Evolutionary conservation across 2,797 vertebrate genomes (phyloP).

Genomic region (Fratercula arctica): DNA sequence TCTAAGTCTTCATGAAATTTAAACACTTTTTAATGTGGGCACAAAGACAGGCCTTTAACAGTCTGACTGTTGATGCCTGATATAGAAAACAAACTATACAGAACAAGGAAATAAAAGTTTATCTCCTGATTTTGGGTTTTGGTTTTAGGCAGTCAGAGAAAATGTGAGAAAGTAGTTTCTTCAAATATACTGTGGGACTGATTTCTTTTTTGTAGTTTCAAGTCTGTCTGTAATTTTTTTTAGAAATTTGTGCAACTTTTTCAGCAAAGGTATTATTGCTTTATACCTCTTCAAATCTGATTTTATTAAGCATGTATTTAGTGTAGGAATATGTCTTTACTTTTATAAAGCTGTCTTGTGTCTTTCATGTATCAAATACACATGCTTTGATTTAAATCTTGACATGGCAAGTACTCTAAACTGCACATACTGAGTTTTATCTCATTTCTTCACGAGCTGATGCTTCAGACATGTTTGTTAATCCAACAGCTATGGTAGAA

Average conservation of each 20-base stretch:
- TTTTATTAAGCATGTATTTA: not conserved
- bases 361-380: not conserved
- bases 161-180: not conserved
- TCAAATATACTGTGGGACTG: not conserved
- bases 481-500: not conserved
- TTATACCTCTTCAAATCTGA: not conserved
- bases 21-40: not conserved
- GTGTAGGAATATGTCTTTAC: not conserved
- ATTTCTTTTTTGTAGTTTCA: not conserved
- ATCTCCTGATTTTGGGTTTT: not conserved
- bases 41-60: not conserved
- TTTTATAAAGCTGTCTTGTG: not conserved
- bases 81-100: not conserved
- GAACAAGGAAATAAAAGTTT: not conserved
- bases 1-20: not conserved
- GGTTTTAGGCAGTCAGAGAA: not conserved
- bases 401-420: not conserved
- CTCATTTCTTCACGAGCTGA: not conserved
- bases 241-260: not conserved
- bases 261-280: not conserved
- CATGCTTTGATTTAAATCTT: constrained; percentile 6
- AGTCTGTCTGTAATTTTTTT: not conserved
- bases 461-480: not conserved
- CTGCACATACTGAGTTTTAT: not conserved
- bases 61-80: not conserved